A percentile compares a stretch with the other conserved stretches of the same genome.
These are phyloP conservation scores for Atractosteus spatula DNA, from an alignment of 2,113 vertebrate genomes.

Conservation along the genomic window DNA sequence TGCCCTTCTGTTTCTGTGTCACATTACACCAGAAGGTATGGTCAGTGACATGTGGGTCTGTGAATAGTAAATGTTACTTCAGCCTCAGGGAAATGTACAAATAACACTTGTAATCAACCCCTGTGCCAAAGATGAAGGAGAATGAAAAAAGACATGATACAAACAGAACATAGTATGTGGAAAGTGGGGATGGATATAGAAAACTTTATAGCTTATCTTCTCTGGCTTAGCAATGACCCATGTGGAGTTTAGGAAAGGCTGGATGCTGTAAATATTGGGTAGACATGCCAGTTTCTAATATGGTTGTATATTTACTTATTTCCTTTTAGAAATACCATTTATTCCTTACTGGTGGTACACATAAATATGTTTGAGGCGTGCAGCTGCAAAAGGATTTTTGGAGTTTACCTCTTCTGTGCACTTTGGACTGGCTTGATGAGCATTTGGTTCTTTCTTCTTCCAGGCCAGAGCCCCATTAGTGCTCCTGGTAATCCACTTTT, in stretches of 20 bases:
- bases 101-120: not conserved
- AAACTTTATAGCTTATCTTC: not conserved
- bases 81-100: constrained; percentile 9
- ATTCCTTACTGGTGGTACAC: too few relatives aligned
- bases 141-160: not conserved
- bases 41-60: constrained; percentile 26
- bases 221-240: not conserved
- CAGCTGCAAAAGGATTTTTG: too few relatives aligned
- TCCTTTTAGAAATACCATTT: too few relatives aligned
- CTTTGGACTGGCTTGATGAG: too few relatives aligned
- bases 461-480: too few relatives aligned
- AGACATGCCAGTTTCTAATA: not conserved
- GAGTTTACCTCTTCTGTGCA: too few relatives aligned
- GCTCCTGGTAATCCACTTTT: too few relatives aligned
- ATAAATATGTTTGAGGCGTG: not conserved
- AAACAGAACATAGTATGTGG: not conserved
- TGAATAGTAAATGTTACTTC: constrained; percentile 30
- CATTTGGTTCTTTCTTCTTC: too few relatives aligned
- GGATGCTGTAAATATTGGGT: not conserved
- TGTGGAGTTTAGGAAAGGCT: not conserved
- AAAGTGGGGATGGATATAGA: not conserved
- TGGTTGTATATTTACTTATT: too few relatives aligned
- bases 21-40: constrained; percentile 41
- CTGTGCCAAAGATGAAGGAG: not conserved
- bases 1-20: constrained; percentile 36